Conservation (phyloP, 2,113 vertebrate genomes). For the Grammomys dolichurus region DNA sequence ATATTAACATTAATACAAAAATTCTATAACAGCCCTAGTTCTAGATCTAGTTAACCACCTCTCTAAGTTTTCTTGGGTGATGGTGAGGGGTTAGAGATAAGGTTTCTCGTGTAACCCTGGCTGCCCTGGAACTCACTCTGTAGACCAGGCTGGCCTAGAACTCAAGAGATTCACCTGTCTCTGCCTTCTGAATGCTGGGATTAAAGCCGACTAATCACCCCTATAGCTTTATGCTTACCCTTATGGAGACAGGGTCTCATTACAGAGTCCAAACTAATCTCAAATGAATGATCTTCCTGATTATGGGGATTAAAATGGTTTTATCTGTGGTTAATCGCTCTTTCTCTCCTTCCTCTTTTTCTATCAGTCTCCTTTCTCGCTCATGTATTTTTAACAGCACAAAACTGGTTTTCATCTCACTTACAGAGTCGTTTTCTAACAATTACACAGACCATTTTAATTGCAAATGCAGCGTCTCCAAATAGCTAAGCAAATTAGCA, state of each 20-base stretch:
- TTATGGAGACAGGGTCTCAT: neutral
- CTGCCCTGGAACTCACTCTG: neutral
- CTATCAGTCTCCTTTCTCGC: neutral
- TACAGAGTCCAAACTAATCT: neutral
- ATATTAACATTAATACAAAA: neutral
- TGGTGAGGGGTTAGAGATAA: neutral
- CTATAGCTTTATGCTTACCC: neutral
- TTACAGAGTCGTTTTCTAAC: conserved; percentile 75
- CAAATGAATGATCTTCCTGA: neutral
- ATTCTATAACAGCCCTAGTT: conserved; percentile 15
- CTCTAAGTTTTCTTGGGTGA: neutral
- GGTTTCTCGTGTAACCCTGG: neutral
- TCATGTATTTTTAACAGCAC: conserved; percentile 56
- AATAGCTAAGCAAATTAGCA: conserved; percentile 78
- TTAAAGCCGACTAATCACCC: neutral
- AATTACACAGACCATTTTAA: conserved; percentile 71
- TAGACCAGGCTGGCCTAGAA: neutral
- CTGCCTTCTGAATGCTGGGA: neutral
- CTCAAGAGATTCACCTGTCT: neutral
- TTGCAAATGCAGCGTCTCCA: conserved; percentile 75
- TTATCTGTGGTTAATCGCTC: neutral
- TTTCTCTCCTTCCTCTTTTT: neutral
- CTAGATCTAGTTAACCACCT: neutral
- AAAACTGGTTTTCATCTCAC: conserved; percentile 78
- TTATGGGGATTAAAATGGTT: neutral